Evolutionary conservation across 2,888 invertebrate genomes (phyloP).

Genomic region (Exocentrus adspersus): DNA sequence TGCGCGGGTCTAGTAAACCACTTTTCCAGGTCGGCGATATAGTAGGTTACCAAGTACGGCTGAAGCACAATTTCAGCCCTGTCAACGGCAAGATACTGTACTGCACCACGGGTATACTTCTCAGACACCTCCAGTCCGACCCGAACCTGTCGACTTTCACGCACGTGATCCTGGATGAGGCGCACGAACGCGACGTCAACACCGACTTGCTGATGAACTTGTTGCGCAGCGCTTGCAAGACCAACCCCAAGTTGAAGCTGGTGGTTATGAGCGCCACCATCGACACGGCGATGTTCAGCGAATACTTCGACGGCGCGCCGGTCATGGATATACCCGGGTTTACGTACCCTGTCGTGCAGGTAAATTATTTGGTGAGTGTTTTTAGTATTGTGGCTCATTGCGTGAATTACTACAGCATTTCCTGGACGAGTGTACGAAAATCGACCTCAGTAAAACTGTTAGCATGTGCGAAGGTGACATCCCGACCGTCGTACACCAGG

Average conservation of each 20-base stretch:
- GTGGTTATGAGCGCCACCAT: conserved; percentile 81
- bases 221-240: conserved; percentile 64
- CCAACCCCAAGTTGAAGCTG: conserved; percentile 69
- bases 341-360: conserved; percentile 69
- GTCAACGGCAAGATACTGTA: conserved; percentile 71
- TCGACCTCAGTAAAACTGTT: conserved; percentile 59
- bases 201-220: conserved; percentile 73
- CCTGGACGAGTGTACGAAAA: conserved; percentile 63
- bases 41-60: conserved; percentile 75
- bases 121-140: conserved; percentile 62
- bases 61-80: conserved; percentile 66
- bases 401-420: too few species aligned
- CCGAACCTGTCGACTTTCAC: conserved; percentile 67
- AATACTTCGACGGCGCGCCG: conserved; percentile 64
- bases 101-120: conserved; percentile 73
- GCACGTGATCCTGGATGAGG: conserved; percentile 79
- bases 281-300: conserved; percentile 68
- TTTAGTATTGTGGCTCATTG: background rate
- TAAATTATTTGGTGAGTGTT: conserved; percentile 9
- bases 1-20: too few species aligned
- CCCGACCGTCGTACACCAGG: conserved; percentile 65
- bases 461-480: conserved; percentile 57
- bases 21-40: conserved; percentile 69
- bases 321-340: conserved; percentile 65
- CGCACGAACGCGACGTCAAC: conserved; percentile 77